Evolutionary conservation across 2,113 vertebrate genomes (phyloP).

Genomic region (Microcebus lehilahytsara): DNA sequence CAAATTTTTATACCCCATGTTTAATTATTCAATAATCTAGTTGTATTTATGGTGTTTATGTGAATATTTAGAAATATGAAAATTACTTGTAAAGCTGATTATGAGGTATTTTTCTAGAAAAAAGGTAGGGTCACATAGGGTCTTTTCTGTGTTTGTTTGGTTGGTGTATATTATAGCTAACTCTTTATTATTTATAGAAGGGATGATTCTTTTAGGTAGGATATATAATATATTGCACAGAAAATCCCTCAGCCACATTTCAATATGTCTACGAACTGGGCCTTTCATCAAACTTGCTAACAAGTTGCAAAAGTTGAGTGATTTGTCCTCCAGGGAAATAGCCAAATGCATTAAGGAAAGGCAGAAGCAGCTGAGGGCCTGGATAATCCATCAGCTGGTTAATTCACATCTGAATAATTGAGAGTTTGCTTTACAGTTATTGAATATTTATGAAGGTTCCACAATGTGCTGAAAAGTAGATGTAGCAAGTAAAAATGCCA

Average conservation of each 20-base stretch:
- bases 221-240: constrained; percentile 13
- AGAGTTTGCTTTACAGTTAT: constrained; percentile 46
- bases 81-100: background rate
- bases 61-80: background rate
- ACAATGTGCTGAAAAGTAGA: constrained; percentile 33
- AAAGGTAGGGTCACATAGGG: background rate
- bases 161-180: background rate
- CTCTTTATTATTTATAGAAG: background rate
- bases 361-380: background rate
- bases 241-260: constrained; percentile 20
- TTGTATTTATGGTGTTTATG: background rate
- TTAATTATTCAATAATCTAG: background rate
- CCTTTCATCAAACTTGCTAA: constrained; percentile 34
- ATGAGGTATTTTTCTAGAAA: background rate
- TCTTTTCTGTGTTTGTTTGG: background rate
- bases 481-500: background rate
- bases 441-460: constrained; percentile 60
- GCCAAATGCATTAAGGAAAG: constrained; percentile 21
- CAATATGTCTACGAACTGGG: background rate
- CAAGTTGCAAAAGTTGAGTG: constrained; percentile 23
- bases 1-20: background rate
- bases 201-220: background rate
- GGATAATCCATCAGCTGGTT: constrained; percentile 39
- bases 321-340: constrained; percentile 50
- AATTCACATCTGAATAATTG: constrained; percentile 63